Evolutionary conservation across 2,113 vertebrate genomes (phyloP).

Genomic region (Kryptolebias marmoratus): DNA sequence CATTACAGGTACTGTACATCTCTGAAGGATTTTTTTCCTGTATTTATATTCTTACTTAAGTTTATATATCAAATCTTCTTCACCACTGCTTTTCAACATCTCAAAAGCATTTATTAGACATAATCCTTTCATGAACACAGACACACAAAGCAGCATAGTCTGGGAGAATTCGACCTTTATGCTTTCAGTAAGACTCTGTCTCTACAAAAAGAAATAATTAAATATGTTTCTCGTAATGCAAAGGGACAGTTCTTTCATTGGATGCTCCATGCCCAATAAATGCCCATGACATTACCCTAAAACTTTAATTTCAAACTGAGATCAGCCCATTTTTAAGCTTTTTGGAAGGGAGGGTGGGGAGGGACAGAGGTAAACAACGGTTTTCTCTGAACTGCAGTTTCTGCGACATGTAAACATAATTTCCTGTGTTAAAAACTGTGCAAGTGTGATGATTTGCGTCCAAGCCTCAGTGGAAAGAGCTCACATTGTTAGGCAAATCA

Average conservation of each 20-base stretch:
- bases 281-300: not conserved
- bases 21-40: slow-evolving; percentile 7
- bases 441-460: slow-evolving; percentile 2
- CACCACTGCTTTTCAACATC: not conserved
- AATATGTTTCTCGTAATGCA: not conserved
- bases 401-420: not conserved
- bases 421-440: not conserved
- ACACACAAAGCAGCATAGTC: too few relatives aligned
- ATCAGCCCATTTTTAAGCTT: not conserved
- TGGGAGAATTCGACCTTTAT: not conserved
- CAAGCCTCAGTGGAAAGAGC: slow-evolving; percentile 2
- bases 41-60: not conserved
- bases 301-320: not conserved
- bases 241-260: not conserved
- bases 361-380: too few relatives aligned
- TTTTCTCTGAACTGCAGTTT: not conserved
- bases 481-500: slow-evolving; percentile 6
- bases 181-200: not conserved
- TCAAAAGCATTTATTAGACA: not conserved
- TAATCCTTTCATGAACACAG: too few relatives aligned
- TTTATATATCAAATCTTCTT: too few relatives aligned
- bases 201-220: not conserved
- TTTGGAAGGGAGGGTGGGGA: not conserved
- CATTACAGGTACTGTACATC: too few relatives aligned
- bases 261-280: not conserved